A percentile compares a stretch with the other conserved stretches of the same genome.
Evolutionary conservation across 2,888 invertebrate genomes (phyloP).

Genomic region (Ormyrus thymus): DNA sequence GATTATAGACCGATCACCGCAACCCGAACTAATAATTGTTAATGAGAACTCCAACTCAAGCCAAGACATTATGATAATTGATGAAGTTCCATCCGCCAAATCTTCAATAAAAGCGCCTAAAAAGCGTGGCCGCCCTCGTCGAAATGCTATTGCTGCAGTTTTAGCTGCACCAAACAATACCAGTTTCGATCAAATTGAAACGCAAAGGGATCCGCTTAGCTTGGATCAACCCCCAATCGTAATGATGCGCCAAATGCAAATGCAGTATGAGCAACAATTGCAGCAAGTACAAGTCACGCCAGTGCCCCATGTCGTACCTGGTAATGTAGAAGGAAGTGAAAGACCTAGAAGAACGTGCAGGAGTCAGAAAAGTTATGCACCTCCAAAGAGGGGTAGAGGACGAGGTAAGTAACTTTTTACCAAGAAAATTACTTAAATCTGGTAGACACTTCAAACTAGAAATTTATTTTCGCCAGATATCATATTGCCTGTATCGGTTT

Average conservation of each 20-base stretch:
- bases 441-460: not conserved
- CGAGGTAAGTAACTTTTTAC: constrained; percentile 62
- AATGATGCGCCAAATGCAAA: constrained; percentile 52
- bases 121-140: constrained; percentile 71
- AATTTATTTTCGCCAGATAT: not conserved
- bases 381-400: constrained; percentile 72
- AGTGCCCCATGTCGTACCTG: not conserved
- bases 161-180: not conserved
- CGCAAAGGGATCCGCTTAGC: constrained; percentile 67
- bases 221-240: constrained; percentile 62
- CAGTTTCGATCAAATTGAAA: constrained; percentile 46
- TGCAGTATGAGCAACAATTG: constrained; percentile 10
- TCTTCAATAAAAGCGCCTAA: constrained; percentile 67
- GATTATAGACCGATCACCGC: constrained; percentile 67
- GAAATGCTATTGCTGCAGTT: constrained; percentile 59
- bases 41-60: constrained; percentile 74
- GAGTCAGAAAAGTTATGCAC: constrained; percentile 72
- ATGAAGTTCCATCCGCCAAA: constrained; percentile 68
- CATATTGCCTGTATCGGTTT: too few species aligned
- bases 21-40: constrained; percentile 72
- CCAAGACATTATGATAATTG: constrained; percentile 74
- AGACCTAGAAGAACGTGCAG: constrained; percentile 72
- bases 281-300: constrained; percentile 20
- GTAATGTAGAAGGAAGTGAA: constrained; percentile 65
- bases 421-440: not conserved